Evolutionary conservation across 2,888 invertebrate genomes (phyloP), one percentile per base, ranked within the genome.

Genomic region (Heteromyza rotundicornis): DNA sequence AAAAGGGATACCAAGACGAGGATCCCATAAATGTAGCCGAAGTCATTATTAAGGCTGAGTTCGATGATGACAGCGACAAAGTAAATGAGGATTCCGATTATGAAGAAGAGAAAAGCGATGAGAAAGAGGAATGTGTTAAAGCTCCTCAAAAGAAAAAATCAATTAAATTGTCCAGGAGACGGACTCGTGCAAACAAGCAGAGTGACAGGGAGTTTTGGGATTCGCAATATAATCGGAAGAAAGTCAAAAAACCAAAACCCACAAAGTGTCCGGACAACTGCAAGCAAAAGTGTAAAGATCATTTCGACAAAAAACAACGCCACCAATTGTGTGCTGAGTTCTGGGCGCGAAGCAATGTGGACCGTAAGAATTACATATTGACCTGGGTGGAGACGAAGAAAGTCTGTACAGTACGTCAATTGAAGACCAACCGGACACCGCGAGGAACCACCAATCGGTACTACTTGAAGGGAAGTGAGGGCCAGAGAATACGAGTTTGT

Each of bases 391-490:
- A 69, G 61, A 52, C 64, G 1, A 63, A 58, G 14, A 64, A 67
- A 22, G 63, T 60, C 2, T 62, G 62, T 53, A 59, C 58, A n/a
- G 65, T 64, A 35, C 62, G 16, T 3, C 7, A 5, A 12, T 12
- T 8, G 7, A 7, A 12, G 32, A 32, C 10, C 40, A n/a, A 40
- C 40, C 7, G n/a, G 16, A 3, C 40, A 7, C 2, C 23, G 2
- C 62, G 67, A 2, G 61, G 63, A 16, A 63, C 59, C 36, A 67
- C 67, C 10, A 66, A 60, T 52, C 62, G 62, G 20, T 69, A 70
- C 36, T 69, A 60, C 32, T 51, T 70, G 2, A 47, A 50, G n/a
- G 59, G 62, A 5, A 51, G 47, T 8, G 52, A 50, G 2, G 65
- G 63, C 16, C 58, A 47, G 2, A 27, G 27, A 2, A 57, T 58